phyloP scores from a whole-genome alignment of 2,113 vertebrate species.

The Aix galericulata region DNA sequence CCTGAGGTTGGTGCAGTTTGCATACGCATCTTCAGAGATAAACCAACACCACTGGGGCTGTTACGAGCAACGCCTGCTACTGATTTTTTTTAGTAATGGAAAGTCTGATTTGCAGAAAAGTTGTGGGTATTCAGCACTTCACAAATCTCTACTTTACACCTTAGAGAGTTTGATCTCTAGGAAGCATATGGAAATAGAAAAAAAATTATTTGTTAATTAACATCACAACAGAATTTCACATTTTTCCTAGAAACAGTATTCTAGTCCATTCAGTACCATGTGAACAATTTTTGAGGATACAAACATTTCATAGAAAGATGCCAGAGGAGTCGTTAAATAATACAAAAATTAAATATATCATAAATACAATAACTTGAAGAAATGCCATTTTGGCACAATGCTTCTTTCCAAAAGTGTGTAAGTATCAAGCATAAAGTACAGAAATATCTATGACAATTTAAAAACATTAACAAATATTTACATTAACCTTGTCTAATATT shows the following conservation, averaged over 20 bases:
- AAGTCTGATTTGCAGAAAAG: not conserved
- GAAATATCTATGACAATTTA: not conserved
- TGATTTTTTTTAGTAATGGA: not conserved
- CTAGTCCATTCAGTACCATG: not conserved
- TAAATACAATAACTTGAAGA: not conserved
- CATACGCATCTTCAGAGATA: not conserved
- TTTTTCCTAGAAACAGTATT: not conserved
- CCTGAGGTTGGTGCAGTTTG: not conserved
- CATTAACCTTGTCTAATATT: not conserved
- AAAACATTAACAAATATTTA: not conserved
- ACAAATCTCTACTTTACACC: not conserved
- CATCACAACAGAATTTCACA: not conserved
- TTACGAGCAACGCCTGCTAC: not conserved
- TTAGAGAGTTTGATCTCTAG: not conserved
- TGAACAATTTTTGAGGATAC: not conserved
- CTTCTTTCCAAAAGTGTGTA: not conserved
- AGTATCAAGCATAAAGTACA: not conserved
- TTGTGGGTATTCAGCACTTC: not conserved
- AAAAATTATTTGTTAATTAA: not conserved
- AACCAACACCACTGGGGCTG: not conserved
- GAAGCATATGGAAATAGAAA: not conserved
- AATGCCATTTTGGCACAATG: not conserved
- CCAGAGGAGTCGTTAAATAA: not conserved
- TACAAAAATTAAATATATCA: not conserved
- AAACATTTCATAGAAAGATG: not conserved